phyloP scores from a whole-genome alignment of 2,888 invertebrate genomes.

The Pantelozetes paolii region DNA sequence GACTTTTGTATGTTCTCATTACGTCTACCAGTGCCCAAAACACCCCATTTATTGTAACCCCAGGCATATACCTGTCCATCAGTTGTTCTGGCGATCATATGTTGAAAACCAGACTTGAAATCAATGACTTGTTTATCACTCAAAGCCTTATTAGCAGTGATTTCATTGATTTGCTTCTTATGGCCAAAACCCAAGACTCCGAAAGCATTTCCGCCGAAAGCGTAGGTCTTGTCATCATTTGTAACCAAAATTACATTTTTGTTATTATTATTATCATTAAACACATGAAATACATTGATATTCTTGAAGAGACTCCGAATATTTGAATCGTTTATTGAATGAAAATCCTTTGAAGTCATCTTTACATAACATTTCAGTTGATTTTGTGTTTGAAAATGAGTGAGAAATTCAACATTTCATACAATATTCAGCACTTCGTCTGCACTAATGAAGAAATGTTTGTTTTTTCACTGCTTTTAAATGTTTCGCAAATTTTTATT shows the following conservation, averaged over 20 bases:
- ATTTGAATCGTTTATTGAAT: neutral
- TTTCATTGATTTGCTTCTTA: slow-evolving; percentile 65
- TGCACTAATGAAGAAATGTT: too few species aligned
- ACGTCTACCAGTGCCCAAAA: neutral
- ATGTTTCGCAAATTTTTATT: too few species aligned
- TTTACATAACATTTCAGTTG: too few species aligned
- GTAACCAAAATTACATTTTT: neutral
- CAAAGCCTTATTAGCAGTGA: slow-evolving; percentile 54
- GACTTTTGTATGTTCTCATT: neutral
- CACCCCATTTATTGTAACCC: neutral
- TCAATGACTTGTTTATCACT: neutral
- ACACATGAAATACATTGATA: neutral
- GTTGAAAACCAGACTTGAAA: neutral
- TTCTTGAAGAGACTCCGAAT: neutral
- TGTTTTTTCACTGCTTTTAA: too few species aligned
- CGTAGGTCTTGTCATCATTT: slow-evolving; percentile 56
- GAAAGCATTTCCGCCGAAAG: slow-evolving; percentile 72
- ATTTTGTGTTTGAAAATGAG: too few species aligned
- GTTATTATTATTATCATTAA: neutral
- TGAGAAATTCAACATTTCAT: too few species aligned
- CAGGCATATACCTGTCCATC: neutral
- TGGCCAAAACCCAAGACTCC: slow-evolving; percentile 75
- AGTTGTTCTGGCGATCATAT: neutral
- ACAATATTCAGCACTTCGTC: too few species aligned
- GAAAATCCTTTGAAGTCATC: too few species aligned